Conservation (phyloP, 2,888 invertebrate species). For the Boloria euphrosyne region DNA sequence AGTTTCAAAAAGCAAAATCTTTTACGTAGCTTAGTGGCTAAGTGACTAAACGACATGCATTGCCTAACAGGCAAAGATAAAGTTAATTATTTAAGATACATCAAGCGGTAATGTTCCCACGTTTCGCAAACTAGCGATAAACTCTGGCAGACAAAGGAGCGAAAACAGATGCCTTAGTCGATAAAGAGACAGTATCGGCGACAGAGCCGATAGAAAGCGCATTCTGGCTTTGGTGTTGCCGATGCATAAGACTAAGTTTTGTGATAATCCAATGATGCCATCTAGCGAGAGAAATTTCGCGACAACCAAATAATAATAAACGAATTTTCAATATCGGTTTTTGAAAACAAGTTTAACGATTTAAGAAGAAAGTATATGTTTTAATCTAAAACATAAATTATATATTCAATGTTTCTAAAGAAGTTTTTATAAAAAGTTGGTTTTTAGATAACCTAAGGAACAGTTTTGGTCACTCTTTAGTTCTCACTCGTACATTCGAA, state of each 20-base stretch:
- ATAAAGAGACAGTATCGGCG: constrained; percentile 59
- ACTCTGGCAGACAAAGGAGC: constrained; percentile 57
- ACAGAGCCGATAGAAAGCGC: constrained; percentile 62
- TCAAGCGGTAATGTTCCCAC: constrained; percentile 45
- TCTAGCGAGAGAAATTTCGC: constrained; percentile 11
- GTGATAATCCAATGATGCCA: constrained; percentile 15
- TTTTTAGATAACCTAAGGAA: too few relatives aligned
- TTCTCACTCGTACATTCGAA: too few relatives aligned
- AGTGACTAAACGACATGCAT: constrained; percentile 21
- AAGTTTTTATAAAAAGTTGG: too few relatives aligned
- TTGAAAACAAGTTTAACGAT: not conserved
- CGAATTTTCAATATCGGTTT: constrained; percentile 3
- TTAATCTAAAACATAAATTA: not conserved
- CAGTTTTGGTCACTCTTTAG: too few relatives aligned
- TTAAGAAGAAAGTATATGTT: too few relatives aligned
- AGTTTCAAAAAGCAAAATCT: not conserved
- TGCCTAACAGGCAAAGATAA: constrained; percentile 36
- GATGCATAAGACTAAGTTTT: constrained; percentile 31
- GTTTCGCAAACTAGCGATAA: constrained; percentile 60
- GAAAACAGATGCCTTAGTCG: constrained; percentile 57
- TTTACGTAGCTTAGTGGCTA: constrained; percentile 18
- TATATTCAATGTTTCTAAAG: not conserved
- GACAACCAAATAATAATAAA: constrained; percentile 1
- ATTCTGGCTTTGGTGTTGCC: constrained; percentile 42
- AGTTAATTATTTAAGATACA: constrained; percentile 39